These are phyloP conservation scores for Tanytarsus gracilentus DNA, from an alignment of 2,888 invertebrate species.

Conservation along the genomic window DNA sequence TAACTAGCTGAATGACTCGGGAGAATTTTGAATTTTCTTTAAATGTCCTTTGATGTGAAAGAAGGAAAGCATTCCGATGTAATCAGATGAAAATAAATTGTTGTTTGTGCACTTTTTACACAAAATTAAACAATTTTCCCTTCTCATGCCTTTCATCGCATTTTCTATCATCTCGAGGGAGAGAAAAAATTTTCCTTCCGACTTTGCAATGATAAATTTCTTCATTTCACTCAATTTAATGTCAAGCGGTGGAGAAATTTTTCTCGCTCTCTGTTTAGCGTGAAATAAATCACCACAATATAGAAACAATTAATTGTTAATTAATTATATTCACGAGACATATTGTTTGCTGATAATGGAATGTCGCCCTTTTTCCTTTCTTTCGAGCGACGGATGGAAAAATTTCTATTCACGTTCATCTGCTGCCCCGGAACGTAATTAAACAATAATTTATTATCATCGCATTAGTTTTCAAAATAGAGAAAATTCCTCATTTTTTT, in stretches of 20 bases:
- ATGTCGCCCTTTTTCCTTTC: not conserved
- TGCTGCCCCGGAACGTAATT: not conserved
- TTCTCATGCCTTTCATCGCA: not conserved
- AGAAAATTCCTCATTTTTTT: not conserved
- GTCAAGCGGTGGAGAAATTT: not conserved
- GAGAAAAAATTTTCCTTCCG: not conserved
- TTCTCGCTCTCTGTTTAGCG: not conserved
- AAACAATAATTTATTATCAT: constrained; percentile 20
- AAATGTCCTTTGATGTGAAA: constrained; percentile 20
- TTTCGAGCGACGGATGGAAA: no score
- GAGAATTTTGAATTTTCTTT: not conserved
- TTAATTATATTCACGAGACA: constrained; percentile 14
- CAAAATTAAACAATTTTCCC: constrained; percentile 27
- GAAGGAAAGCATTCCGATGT: constrained; percentile 7
- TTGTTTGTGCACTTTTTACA: constrained; percentile 17
- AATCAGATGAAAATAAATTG: constrained; percentile 24
- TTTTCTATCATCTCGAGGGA: not conserved
- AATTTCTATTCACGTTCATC: not conserved
- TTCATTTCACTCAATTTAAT: constrained; percentile 12
- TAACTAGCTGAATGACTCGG: not conserved
- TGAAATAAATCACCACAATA: constrained; percentile 22
- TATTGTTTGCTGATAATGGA: not conserved
- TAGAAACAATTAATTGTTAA: constrained; percentile 5
- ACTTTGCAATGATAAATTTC: constrained; percentile 20
- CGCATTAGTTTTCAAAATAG: constrained; percentile 3